Base-by-base conservation (phyloP, 2,797 vertebrate species). In the Taeniopygia guttata region DNA sequence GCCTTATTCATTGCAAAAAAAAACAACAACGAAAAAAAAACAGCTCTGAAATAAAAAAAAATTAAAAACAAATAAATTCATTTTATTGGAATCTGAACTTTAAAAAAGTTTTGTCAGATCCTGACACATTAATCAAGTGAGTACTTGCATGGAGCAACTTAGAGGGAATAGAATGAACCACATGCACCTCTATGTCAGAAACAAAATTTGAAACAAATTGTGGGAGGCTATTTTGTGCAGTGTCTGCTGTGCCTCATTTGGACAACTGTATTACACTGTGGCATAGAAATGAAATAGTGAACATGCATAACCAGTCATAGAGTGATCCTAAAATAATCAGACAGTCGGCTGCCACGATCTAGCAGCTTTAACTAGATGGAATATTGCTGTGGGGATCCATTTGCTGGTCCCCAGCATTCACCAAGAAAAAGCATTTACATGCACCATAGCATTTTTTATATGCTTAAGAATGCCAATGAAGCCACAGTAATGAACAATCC, bases 361-460 rank as follows among this genome's bases (percentile, higher is more conserved):
- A 81, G 58, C 17, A 73, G 40, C 85, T 86, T 78, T 84, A 87
- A 51, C 84, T 68, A 63, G 58, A 69, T 22, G 69, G 66, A 78
- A n/a, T 32, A 64, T 22, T 62, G 70, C 54, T 83, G 40, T 46
- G 13, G 69, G 62, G 66, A 95, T 64, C 51, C 23, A 38, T 78
- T 60, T 84, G 59, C 43, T 45, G 36, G 16, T 48, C 55, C 55
- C 55, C 29, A 38, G 54, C 51, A 45, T 16, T 48, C 64, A 87
- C 56, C 1, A 10, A 60, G 54, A 56, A 69, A 68, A 85, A 72
- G 42, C 19, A 27, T 27, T 69, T 58, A 68, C 43, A 40, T 27
- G 25, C n/a, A 49, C 11, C 0, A 0, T 26, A 16, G 36, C 8
- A 5, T 56, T 76, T 62, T 83, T 84, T 49, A 63, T 1, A 0